Evolutionary conservation across 2,113 vertebrate genomes (phyloP), one percentile per base, ranked within the genome.

Genomic region (Capricornis sumatraensis): DNA sequence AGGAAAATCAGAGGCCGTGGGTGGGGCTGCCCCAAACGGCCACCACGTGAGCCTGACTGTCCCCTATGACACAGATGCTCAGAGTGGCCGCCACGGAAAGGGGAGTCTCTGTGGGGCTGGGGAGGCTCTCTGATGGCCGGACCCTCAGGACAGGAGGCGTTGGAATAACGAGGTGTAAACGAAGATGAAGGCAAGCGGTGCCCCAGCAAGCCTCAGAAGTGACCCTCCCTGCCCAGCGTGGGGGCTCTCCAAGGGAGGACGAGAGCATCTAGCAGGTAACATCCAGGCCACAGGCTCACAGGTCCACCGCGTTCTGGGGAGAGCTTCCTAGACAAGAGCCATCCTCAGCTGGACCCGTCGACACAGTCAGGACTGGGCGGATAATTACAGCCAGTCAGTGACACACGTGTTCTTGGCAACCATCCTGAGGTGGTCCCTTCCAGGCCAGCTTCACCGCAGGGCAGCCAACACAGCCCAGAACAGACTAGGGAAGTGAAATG

Each of bases 381-480:
- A 9, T 17, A 14, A 16, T 10, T 27, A 7, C 4, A 50, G 58
- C 36, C 74, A 33, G 40, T 19, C 36, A 33, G 76, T 3, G 0
- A 27, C 91, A 85, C 13, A 4, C 9, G 27, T 28, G 36, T 53
- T 30, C 27, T 28, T 36, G 25, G n/a, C 11, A 23, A 82, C 13
- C 23, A 12, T 58, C 58, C 82, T n/a, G 52, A 79, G 13, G 9
- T 40, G 2, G 23, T 25, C 23, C 78, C 23, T 4, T n/a, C 78
- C 16, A 0, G 10, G 45, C 28, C 0, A 0, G 53, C 67, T 45
- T 27, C 15, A 0, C 25, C 0, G 0, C 10, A 2, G 15, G 45
- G 23, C 57, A 17, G 33, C 57, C 4, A 14, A 60, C 40, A 27
- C 2, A 11, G 33, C 14, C n/a, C 25, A 30, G n/a, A 14, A 52